phyloP scores from a whole-genome alignment of 2,888 invertebrate genomes.

The Stenotaenia linearis region DNA sequence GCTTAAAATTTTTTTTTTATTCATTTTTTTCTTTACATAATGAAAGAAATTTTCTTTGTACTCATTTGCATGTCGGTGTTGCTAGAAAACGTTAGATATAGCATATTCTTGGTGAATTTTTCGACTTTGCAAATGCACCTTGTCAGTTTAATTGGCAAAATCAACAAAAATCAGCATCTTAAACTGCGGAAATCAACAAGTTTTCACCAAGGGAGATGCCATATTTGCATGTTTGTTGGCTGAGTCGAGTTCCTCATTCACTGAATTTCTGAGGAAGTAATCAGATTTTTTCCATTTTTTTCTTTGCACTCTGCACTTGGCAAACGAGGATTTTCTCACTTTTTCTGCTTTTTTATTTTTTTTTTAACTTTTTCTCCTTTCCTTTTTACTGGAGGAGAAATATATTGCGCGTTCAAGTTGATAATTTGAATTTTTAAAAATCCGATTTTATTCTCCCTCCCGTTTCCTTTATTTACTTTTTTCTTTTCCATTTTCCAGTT shows the following conservation, averaged over 20 bases:
- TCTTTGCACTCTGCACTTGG: slow-evolving; percentile 1
- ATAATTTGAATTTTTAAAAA: slow-evolving; percentile 13
- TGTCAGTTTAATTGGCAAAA: slow-evolving; percentile 18
- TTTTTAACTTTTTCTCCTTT: not conserved
- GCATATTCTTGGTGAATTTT: slow-evolving; percentile 14
- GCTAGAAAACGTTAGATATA: not conserved
- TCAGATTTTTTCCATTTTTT: slow-evolving; percentile 6
- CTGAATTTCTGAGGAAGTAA: slow-evolving; percentile 16
- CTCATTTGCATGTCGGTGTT: not conserved
- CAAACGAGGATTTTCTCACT: slow-evolving; percentile 29
- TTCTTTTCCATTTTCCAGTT: slow-evolving; percentile 65
- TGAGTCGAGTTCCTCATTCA: slow-evolving; percentile 24
- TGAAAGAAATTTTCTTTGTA: not conserved
- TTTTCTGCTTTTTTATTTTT: not conserved
- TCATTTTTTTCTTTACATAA: not conserved
- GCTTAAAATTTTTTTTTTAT: not conserved
- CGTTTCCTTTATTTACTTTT: slow-evolving; percentile 13
- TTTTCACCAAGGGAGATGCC: slow-evolving; percentile 16
- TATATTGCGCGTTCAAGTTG: slow-evolving; percentile 16
- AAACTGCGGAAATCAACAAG: slow-evolving; percentile 12
- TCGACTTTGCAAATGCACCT: not conserved
- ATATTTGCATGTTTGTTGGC: slow-evolving; percentile 26
- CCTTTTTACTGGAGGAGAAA: slow-evolving; percentile 21
- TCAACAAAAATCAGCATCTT: slow-evolving; percentile 21
- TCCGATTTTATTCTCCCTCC: not conserved